Percentiles rank a stretch among this genome's conserved stretches.
phyloP scores from a whole-genome alignment of 2,113 vertebrate genomes.

The Nothobranchius furzeri region DNA sequence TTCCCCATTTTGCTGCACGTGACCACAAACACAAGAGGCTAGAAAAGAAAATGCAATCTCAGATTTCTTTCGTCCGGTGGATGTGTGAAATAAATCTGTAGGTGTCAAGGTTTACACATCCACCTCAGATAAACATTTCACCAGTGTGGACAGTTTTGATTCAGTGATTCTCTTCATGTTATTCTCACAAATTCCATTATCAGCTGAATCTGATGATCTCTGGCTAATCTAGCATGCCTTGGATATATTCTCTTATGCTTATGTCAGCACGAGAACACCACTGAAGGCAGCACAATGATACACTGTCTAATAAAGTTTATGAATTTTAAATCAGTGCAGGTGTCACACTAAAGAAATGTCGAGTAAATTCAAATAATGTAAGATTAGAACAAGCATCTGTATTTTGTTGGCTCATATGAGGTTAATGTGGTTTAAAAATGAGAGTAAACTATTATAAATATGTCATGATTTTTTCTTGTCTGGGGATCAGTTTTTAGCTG shows the following conservation, averaged over 20 bases:
- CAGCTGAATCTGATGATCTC: background rate
- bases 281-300: background rate
- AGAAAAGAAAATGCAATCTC: constrained; percentile 2
- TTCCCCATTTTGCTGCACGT: constrained; percentile 13
- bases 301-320: background rate
- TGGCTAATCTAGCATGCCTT: background rate
- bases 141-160: too few relatives aligned
- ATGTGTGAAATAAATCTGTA: background rate
- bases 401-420: too few relatives aligned
- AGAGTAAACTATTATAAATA: too few relatives aligned
- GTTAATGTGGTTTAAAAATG: too few relatives aligned
- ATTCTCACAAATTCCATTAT: background rate
- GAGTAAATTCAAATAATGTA: too few relatives aligned
- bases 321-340: too few relatives aligned
- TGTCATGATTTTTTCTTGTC: too few relatives aligned
- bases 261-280: background rate
- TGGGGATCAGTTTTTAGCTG: too few relatives aligned
- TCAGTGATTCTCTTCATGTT: too few relatives aligned
- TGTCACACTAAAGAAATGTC: background rate
- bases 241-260: background rate
- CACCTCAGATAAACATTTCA: too few relatives aligned
- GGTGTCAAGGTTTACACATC: too few relatives aligned
- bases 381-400: too few relatives aligned
- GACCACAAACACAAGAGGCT: background rate
- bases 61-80: background rate